Evolutionary conservation across 2,113 vertebrate genomes (phyloP).

Genomic region (Brevimyrus niger): DNA sequence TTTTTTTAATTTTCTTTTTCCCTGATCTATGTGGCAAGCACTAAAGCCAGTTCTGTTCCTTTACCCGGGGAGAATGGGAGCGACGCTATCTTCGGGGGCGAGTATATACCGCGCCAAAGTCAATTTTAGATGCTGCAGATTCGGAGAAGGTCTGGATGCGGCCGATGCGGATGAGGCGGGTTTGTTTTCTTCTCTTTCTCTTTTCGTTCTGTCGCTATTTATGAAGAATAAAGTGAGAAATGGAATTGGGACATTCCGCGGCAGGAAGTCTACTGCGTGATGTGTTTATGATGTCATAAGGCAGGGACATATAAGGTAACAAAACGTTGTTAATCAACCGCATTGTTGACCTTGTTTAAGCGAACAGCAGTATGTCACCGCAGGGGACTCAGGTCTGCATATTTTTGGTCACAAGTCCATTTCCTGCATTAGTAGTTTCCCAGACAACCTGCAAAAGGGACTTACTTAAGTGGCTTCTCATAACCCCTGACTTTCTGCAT

Average conservation of each 20-base stretch:
- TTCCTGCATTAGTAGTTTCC: not conserved
- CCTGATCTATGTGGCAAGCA: not conserved
- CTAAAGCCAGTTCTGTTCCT: not conserved
- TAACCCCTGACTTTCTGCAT: not conserved
- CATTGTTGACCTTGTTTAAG: not conserved
- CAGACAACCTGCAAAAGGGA: conserved; percentile 1
- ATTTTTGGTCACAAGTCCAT: not conserved
- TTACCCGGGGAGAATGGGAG: not conserved
- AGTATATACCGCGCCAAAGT: not conserved
- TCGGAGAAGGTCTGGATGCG: not conserved
- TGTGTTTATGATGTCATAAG: not conserved
- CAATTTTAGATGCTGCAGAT: conserved; percentile 5
- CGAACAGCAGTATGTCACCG: not conserved
- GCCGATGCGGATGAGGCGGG: not conserved
- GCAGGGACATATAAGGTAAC: not conserved
- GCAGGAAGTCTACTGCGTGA: not conserved
- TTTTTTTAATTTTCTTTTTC: not conserved
- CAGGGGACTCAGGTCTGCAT: not conserved
- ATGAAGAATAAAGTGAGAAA: not conserved
- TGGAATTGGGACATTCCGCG: not conserved
- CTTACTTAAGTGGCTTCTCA: not conserved
- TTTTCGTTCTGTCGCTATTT: not conserved
- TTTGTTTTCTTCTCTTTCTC: not conserved
- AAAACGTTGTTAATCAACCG: not conserved
- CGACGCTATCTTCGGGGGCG: not conserved